A percentile compares a stretch with the other conserved stretches of the same genome.
These are phyloP conservation scores for Oasisia sp. DNA, from an alignment of 2,888 invertebrate genomes.

Conservation along the genomic window DNA sequence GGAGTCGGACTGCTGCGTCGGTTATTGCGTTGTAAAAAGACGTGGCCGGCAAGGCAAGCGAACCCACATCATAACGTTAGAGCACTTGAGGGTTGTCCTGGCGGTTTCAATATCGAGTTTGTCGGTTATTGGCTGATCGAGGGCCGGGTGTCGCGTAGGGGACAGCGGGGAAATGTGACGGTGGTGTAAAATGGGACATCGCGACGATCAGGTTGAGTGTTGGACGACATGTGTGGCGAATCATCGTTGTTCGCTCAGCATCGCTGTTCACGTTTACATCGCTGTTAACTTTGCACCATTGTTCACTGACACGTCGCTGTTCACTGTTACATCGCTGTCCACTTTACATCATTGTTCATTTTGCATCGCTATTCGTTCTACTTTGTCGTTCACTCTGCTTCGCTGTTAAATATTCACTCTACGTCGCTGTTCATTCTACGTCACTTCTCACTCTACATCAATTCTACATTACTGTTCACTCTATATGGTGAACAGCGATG, in stretches of 20 bases:
- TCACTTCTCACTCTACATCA: no score
- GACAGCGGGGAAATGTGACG: neutral
- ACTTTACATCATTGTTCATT: no score
- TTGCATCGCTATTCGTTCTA: no score
- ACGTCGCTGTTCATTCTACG: no score
- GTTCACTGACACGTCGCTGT: neutral
- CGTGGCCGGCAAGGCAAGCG: neutral
- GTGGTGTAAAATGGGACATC: neutral
- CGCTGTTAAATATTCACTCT: no score
- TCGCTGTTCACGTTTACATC: no score
- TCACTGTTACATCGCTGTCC: no score
- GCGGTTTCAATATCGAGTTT: neutral
- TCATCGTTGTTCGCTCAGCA: neutral
- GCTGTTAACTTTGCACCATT: neutral
- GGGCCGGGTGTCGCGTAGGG: neutral
- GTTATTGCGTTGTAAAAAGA: constrained; percentile 12
- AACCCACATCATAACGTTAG: neutral
- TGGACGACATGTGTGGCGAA: neutral
- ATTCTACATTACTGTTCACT: no score
- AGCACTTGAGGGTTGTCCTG: neutral
- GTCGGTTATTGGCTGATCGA: neutral
- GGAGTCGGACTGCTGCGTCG: neutral
- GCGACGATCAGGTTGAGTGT: neutral
- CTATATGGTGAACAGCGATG: no score
- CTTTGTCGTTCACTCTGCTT: no score